These are phyloP conservation scores for Neotoxoptera formosana DNA, from an alignment of 1,140 invertebrate species.

Conservation along the genomic window DNA sequence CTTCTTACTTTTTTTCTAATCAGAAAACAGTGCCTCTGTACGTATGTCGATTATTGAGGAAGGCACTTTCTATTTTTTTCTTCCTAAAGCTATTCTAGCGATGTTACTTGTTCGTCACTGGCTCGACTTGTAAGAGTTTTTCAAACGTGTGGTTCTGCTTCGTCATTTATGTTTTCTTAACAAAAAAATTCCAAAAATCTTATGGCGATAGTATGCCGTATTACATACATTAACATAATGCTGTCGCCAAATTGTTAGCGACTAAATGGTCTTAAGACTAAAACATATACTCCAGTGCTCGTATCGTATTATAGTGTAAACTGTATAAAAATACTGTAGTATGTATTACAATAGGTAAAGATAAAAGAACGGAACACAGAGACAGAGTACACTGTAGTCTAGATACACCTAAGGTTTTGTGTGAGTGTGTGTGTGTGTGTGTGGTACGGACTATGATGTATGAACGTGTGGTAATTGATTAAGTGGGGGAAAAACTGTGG, in stretches of 20 bases:
- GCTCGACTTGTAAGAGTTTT: not conserved
- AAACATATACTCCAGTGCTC: not conserved
- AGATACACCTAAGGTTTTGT: not conserved
- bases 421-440: not conserved
- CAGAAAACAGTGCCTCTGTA: not conserved
- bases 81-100: not conserved
- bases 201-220: not conserved
- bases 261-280: not conserved
- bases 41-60: not conserved
- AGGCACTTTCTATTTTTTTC: not conserved
- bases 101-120: not conserved
- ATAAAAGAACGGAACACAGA: too few relatives aligned
- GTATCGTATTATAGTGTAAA: not conserved
- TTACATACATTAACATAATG: not conserved
- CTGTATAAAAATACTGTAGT: not conserved
- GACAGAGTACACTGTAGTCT: not conserved
- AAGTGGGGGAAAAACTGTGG: too few relatives aligned
- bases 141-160: not conserved
- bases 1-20: conserved; percentile 1
- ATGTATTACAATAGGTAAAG: not conserved
- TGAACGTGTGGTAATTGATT: too few relatives aligned
- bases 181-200: not conserved
- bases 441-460: not conserved
- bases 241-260: not conserved
- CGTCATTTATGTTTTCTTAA: not conserved